phyloP scores from a whole-genome alignment of 2,888 invertebrate genomes.

The Trissonchulus latispiculum region DNA sequence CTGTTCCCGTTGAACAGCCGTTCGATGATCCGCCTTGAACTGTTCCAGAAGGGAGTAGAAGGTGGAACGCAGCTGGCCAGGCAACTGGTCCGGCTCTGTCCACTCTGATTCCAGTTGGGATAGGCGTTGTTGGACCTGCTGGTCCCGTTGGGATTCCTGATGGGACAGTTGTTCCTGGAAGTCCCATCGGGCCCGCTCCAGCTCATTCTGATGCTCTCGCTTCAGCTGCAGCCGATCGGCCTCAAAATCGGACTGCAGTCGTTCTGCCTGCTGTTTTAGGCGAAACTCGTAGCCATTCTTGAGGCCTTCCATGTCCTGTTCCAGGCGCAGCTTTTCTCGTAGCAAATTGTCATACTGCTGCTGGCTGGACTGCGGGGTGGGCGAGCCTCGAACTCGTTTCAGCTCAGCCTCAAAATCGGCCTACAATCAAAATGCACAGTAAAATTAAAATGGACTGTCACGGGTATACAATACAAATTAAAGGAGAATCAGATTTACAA shows the following conservation, averaged over 20 bases:
- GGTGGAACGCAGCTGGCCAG: background rate
- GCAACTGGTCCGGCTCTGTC: background rate
- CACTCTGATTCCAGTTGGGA: too few relatives aligned
- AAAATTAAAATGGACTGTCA: background rate
- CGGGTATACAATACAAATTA: too few relatives aligned
- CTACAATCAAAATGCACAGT: constrained; percentile 3
- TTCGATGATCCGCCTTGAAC: background rate
- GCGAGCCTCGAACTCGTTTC: constrained; percentile 8
- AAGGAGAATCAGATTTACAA: too few relatives aligned
- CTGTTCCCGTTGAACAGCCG: background rate
- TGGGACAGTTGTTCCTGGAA: too few relatives aligned
- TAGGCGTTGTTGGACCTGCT: too few relatives aligned
- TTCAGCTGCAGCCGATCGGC: background rate
- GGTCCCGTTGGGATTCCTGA: too few relatives aligned
- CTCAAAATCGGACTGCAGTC: background rate
- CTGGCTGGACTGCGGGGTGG: background rate
- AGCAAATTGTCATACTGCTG: background rate
- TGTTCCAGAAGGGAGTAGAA: background rate
- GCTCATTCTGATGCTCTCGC: background rate
- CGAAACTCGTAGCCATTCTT: background rate
- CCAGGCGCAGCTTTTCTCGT: background rate
- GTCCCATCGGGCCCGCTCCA: background rate
- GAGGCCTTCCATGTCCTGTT: background rate
- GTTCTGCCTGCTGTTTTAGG: background rate
- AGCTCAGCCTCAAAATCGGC: constrained; percentile 19